A percentile compares a stretch with the other conserved stretches of the same genome.
Conservation (phyloP, 2,113 vertebrate genomes). For the Datnioides undecimradiatus region DNA sequence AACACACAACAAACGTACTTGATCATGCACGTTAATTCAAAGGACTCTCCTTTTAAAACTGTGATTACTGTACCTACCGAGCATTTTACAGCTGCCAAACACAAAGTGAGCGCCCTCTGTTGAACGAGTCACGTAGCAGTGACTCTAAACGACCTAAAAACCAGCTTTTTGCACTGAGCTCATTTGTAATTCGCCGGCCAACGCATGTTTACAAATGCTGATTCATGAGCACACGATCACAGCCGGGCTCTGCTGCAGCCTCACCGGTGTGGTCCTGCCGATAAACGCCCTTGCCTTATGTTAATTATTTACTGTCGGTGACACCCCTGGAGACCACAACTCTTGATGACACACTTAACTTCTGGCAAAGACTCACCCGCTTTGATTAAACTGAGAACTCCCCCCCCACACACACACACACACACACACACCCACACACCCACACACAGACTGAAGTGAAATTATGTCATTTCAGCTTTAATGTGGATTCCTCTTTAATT, state of each 20-base stretch:
- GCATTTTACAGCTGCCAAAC: not conserved
- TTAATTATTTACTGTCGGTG: too few relatives aligned
- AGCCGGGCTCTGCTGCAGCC: not conserved
- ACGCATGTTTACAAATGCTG: not conserved
- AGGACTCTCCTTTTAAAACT: not conserved
- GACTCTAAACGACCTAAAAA: not conserved
- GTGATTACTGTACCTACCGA: not conserved
- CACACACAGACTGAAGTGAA: not conserved
- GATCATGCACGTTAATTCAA: not conserved
- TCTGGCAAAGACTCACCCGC: not conserved
- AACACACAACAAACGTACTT: not conserved
- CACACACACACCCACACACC: not conserved
- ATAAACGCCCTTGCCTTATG: too few relatives aligned
- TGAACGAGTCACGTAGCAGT: not conserved
- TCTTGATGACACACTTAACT: not conserved
- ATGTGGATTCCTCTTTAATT: slow-evolving; percentile 21
- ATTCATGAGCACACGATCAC: not conserved
- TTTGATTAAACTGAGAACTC: too few relatives aligned
- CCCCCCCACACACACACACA: too few relatives aligned
- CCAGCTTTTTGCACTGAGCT: not conserved
- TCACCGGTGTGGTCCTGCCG: too few relatives aligned
- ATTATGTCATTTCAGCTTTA: not conserved
- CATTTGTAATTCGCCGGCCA: too few relatives aligned
- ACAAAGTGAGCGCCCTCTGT: not conserved
- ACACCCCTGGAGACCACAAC: too few relatives aligned